Conservation (phyloP, 2,888 invertebrate genomes). For the Andricus curvator region DNA sequence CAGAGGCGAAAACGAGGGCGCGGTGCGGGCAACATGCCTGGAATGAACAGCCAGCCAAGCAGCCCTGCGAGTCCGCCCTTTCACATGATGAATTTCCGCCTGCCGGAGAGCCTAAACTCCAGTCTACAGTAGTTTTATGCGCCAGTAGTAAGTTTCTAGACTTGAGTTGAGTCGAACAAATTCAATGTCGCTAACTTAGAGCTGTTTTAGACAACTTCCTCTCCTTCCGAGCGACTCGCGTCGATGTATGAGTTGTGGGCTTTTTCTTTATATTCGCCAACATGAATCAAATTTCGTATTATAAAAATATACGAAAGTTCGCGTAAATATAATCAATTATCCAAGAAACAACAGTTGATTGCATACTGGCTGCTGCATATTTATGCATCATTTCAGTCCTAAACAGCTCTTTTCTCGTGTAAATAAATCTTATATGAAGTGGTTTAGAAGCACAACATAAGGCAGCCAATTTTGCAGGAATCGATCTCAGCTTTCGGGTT, state of each 20-base stretch:
- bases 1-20: slow-evolving; percentile 89
- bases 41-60: slow-evolving; percentile 77
- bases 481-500: slow-evolving; percentile 39
- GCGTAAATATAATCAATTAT: background rate
- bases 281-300: slow-evolving; percentile 5
- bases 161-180: slow-evolving; percentile 65
- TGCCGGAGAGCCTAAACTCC: slow-evolving; percentile 81
- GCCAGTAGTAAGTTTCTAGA: slow-evolving; percentile 69
- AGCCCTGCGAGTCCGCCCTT: slow-evolving; percentile 87
- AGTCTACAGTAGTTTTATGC: slow-evolving; percentile 76
- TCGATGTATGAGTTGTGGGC: slow-evolving; percentile 27
- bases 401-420: slow-evolving; percentile 62
- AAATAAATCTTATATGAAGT: slow-evolving; percentile 62
- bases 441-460: slow-evolving; percentile 58
- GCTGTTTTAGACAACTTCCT: slow-evolving; percentile 71
- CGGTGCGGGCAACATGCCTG: slow-evolving; percentile 80
- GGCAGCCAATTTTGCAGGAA: slow-evolving; percentile 58
- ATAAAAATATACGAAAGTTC: slow-evolving; percentile 14
- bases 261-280: slow-evolving; percentile 5
- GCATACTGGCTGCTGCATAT: background rate
- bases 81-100: slow-evolving; percentile 88
- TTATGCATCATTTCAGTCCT: slow-evolving; percentile 47
- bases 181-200: slow-evolving; percentile 68
- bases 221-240: slow-evolving; percentile 42
- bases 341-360: background rate